Evolutionary conservation across 2,888 invertebrate genomes (phyloP).

Genomic region (Leptura quadrifasciata): DNA sequence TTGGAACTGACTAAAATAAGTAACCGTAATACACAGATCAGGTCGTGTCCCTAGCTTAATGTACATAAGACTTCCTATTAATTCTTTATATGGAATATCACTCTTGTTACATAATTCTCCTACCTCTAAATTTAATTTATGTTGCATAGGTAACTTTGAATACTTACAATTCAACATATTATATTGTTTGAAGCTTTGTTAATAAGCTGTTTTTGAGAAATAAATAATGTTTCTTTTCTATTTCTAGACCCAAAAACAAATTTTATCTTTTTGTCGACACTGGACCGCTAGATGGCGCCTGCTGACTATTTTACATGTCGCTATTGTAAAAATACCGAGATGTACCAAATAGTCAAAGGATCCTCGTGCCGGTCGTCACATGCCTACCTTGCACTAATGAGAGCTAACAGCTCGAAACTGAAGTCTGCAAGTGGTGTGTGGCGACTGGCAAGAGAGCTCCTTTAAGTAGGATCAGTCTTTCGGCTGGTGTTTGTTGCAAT

Average conservation of each 20-base stretch:
- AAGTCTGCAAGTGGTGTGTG: too few species aligned
- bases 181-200: background rate
- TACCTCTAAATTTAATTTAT: slow-evolving; percentile 8
- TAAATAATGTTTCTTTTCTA: background rate
- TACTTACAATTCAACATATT: background rate
- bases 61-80: slow-evolving; percentile 54
- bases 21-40: slow-evolving; percentile 41
- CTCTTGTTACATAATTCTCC: background rate
- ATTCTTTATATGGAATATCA: slow-evolving; percentile 34
- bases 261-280: background rate
- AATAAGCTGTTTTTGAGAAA: slow-evolving; percentile 12
- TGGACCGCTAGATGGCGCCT: too few species aligned
- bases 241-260: slow-evolving; percentile 1
- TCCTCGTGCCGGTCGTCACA: too few species aligned
- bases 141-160: slow-evolving; percentile 15
- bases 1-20: slow-evolving; percentile 9
- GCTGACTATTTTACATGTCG: too few species aligned
- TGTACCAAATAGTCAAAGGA: too few species aligned
- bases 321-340: too few species aligned
- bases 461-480: too few species aligned
- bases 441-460: too few species aligned
- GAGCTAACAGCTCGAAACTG: too few species aligned
- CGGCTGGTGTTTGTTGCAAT: too few species aligned
- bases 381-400: too few species aligned
- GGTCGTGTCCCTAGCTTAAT: slow-evolving; percentile 49